A percentile compares a stretch with the other conserved stretches of the same genome.
Evolutionary conservation across 2,113 vertebrate species (phyloP).

Genomic region (Myocastor coypus): DNA sequence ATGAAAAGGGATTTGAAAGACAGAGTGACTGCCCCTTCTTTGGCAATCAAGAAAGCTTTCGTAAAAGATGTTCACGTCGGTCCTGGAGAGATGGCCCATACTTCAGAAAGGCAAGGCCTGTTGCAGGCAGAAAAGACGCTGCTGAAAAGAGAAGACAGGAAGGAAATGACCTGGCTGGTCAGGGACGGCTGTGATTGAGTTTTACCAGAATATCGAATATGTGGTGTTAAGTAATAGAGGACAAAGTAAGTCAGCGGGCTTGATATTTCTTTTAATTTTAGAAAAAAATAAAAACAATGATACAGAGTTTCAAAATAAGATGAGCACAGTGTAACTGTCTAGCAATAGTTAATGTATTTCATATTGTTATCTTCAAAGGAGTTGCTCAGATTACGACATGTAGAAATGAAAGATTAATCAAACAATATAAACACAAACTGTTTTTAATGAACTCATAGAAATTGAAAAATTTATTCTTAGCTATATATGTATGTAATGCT

Average conservation of each 20-base stretch:
- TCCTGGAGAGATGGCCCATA: background rate
- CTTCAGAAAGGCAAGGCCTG: background rate
- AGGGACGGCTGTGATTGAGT: background rate
- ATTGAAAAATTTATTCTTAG: too few relatives aligned
- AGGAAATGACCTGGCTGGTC: background rate
- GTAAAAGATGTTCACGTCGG: background rate
- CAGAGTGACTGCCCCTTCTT: background rate
- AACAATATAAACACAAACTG: too few relatives aligned
- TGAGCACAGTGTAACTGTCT: too few relatives aligned
- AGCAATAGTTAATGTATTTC: too few relatives aligned
- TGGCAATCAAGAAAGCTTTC: background rate
- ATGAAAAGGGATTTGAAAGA: background rate
- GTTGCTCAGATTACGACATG: too few relatives aligned
- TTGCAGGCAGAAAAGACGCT: background rate
- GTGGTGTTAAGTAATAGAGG: background rate
- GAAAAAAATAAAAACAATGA: too few relatives aligned
- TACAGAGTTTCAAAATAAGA: too few relatives aligned
- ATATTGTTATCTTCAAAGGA: too few relatives aligned
- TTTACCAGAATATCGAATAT: background rate
- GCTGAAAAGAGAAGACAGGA: background rate
- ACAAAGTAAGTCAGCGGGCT: accelerated
- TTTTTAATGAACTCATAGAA: too few relatives aligned
- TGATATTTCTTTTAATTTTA: too few relatives aligned
- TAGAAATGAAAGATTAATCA: too few relatives aligned
- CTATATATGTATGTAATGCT: too few relatives aligned